Conservation (phyloP, 2,888 invertebrate species). For the Acanthoscelides obtectus region DNA sequence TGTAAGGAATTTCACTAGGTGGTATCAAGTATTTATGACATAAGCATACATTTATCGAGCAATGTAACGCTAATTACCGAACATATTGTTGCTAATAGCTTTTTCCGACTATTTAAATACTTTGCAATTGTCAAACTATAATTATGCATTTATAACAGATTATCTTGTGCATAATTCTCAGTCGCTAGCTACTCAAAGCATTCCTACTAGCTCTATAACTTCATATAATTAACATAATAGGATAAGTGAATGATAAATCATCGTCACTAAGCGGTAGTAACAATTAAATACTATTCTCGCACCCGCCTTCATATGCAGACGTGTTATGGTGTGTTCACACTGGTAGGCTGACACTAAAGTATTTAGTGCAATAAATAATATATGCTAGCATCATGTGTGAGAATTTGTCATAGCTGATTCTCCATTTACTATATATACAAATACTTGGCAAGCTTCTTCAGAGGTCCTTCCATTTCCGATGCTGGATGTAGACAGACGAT, state of each 20-base stretch:
- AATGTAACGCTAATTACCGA: background rate
- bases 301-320: background rate
- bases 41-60: background rate
- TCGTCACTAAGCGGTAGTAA: background rate
- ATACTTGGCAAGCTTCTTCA: too few relatives aligned
- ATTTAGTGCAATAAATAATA: too few relatives aligned
- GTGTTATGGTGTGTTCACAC: background rate
- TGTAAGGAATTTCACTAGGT: background rate
- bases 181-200: background rate
- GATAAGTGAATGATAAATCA: background rate
- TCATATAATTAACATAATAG: background rate
- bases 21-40: background rate
- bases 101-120: background rate
- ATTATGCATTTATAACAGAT: background rate
- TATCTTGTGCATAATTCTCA: background rate
- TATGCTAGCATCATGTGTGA: too few relatives aligned
- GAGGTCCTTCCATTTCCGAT: too few relatives aligned
- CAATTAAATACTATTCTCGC: background rate
- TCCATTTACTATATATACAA: too few relatives aligned
- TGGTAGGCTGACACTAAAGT: too few relatives aligned
- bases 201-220: background rate
- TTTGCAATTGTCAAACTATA: background rate
- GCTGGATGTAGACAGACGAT: too few relatives aligned
- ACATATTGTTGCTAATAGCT: background rate
- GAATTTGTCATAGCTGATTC: too few relatives aligned